Evolutionary conservation across 2,113 vertebrate species (phyloP), one percentile per base, ranked within the genome.

Genomic region (Sinosuthora webbiana): DNA sequence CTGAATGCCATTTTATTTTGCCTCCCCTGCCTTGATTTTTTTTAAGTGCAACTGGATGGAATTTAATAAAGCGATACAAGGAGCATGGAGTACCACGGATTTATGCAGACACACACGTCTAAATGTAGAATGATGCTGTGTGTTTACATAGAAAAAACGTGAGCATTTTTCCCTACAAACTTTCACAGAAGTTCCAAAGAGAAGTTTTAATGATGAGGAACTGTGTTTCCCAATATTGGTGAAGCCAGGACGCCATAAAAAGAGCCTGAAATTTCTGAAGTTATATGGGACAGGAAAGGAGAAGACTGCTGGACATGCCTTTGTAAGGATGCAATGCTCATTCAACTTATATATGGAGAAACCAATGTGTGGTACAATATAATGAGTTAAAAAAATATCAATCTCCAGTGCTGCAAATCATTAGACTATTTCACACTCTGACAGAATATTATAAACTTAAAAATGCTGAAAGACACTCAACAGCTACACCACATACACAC

Each of bases 21-120:
- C 18, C 15, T 9, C 4, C 0, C 4, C 2, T 13, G 11, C 13
- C n/a, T 15, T 15, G 9, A 10, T 10, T 13, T n/a, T 47, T 49
- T 39, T n/a, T 19, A 64, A 56, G 23, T 42, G 10, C 57, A 78
- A 57, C 31, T 67, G 41, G 16, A 45, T 41, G 47, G 39, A 89
- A 84, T 68, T 87, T 75, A 78, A 73, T 64, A 69, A 82, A 56
- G 56, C 4, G 47, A 37, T 78, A 30, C 31, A 93, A 8, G 28
- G 25, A 94, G 25, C 2, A 2, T 2, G 9, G 15, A 83, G 22
- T 24, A 89, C 28, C n/a, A 55, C 7, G 5, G 22, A 80, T 24
- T 69, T 47, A 27, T 73, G 39, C 28, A 91, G 41, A 67, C 21
- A 22, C 4, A n/a, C 3, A 62, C 3, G 11, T 52, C 64, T 53